Conservation (phyloP, 1,140 invertebrate genomes). For the Anadara kagoshimensis region DNA sequence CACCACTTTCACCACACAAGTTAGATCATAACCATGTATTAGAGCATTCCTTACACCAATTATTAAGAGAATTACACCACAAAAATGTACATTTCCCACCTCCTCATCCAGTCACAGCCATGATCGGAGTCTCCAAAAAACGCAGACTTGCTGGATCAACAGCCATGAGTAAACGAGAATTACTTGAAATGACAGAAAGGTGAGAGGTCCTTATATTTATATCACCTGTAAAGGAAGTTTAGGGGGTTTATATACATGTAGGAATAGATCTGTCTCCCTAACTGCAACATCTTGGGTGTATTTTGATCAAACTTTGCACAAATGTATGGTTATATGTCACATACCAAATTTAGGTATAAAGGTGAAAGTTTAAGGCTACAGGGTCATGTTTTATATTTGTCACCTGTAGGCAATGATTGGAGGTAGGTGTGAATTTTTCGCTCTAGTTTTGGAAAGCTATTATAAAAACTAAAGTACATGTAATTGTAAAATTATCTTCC, state of each 20-base stretch:
- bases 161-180: conserved; percentile 88
- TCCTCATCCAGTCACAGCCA: conserved; percentile 94
- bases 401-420: too few species aligned
- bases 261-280: not conserved
- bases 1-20: conserved; percentile 65
- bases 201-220: conserved; percentile 28
- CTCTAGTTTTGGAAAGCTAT: too few species aligned
- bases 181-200: conserved; percentile 90
- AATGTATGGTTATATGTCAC: too few species aligned
- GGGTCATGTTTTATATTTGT: too few species aligned
- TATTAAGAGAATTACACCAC: conserved; percentile 92
- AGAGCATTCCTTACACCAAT: conserved; percentile 95
- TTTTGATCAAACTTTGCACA: too few species aligned
- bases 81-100: conserved; percentile 94
- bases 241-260: too few species aligned
- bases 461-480: too few species aligned
- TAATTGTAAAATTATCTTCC: too few species aligned
- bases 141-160: conserved; percentile 92
- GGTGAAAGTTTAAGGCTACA: too few species aligned
- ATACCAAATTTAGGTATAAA: too few species aligned
- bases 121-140: conserved; percentile 91
- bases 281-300: not conserved
- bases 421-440: too few species aligned
- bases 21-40: conserved; percentile 95
- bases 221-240: too few species aligned